Evolutionary conservation across 2,888 invertebrate genomes (phyloP).

Genomic region (Eustalomyia histrio): DNA sequence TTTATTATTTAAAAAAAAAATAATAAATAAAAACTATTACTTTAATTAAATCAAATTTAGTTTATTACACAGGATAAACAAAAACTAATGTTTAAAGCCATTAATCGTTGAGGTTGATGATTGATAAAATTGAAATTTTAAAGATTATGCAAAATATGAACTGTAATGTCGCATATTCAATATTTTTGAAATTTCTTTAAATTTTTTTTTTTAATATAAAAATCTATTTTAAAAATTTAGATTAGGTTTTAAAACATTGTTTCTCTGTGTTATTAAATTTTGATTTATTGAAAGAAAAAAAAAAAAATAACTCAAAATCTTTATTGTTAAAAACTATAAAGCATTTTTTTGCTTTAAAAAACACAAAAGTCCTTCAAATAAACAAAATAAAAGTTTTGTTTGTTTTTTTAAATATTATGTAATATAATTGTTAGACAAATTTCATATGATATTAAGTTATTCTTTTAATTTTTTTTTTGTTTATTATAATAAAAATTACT

Average conservation of each 20-base stretch:
- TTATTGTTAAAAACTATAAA: not conserved
- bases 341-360: constrained; percentile 5
- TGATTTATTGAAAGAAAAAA: not conserved
- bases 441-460: constrained; percentile 51
- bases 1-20: not conserved
- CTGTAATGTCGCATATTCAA: no score
- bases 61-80: not conserved
- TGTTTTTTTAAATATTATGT: constrained; percentile 41
- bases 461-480: constrained; percentile 20
- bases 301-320: not conserved
- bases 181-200: no score
- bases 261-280: not conserved
- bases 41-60: not conserved
- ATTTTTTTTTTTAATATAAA: no score
- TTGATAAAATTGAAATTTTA: no score
- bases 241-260: not conserved
- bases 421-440: constrained; percentile 56
- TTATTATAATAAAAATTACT: constrained; percentile 46
- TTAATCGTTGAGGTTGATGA: not conserved
- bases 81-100: not conserved
- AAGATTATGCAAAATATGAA: no score
- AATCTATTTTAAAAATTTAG: no score
- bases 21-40: not conserved
- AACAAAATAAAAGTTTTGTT: no score
- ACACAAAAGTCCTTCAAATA: not conserved